Evolutionary conservation across 1,140 invertebrate species (phyloP), one percentile per base, ranked within the genome.

Genomic region (Drosophila kepulauana): DNA sequence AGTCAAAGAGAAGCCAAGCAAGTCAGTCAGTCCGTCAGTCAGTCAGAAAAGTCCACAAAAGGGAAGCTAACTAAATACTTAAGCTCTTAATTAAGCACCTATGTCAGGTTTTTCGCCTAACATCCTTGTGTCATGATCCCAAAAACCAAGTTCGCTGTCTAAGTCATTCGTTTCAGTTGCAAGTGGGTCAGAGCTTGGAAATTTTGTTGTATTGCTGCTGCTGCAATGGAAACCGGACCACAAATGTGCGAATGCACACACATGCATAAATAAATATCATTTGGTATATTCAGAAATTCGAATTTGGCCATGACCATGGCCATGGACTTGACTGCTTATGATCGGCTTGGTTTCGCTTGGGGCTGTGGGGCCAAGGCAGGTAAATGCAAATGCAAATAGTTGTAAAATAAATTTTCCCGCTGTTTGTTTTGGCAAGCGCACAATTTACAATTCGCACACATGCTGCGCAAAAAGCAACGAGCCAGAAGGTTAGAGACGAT

Each of bases 391-490:
- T 75, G 73, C 84, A 82, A 87, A 87, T 71, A 79, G 68, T 25
- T 25, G 20, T 75, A 81, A 88, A 84, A 88, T 78, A 81, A 84
- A 89, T 87, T 79, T 72, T 61, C 85, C 73, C 67, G 85, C 81
- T 81, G 85, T 89, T 84, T 89, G 75, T 81, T 89, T 78, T 89
- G 81, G 70, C 81, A 84, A 76, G 65, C 57, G 56, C 80, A 75
- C 81, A 89, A 89, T 85, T 88, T 89, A 81, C 78, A 89, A 88
- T 84, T 81, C 85, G 85, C 81, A 85, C 85, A 88, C 85, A 88
- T 88, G 85, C 85, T 88, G 85, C 67, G 85, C 78, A 66, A 25
- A 66, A 58, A 54, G 67, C n/a, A 25, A 52, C 30, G 5, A 35
- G 52, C 13, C 52, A 56, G 30, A 69, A 73, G 62, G 73, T 77